Conservation (phyloP, 2,113 vertebrate genomes). For the Raphicerus campestris region DNA sequence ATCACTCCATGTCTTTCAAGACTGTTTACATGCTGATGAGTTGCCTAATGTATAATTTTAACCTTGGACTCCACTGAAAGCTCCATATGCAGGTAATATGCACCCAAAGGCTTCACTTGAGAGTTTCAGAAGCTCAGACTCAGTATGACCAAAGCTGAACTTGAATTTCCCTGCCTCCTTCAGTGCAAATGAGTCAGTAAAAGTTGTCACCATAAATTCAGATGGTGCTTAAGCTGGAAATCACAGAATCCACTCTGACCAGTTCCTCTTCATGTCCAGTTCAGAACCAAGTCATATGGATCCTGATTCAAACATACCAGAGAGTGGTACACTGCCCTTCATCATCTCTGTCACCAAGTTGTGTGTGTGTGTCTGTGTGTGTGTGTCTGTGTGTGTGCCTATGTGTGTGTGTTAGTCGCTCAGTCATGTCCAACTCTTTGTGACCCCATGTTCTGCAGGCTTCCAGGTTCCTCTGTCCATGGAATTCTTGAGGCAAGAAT, state of each 20-base stretch:
- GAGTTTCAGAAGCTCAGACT: neutral
- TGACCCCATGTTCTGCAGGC: neutral
- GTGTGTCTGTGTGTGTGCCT: neutral
- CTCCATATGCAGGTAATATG: neutral
- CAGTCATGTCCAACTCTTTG: neutral
- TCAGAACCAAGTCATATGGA: neutral
- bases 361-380: neutral
- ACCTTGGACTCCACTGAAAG: neutral
- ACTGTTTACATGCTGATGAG: neutral
- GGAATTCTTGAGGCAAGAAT: neutral
- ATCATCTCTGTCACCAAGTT: neutral
- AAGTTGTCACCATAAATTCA: neutral
- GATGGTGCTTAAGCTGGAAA: neutral
- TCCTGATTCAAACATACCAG: neutral
- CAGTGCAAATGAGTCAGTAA: neutral
- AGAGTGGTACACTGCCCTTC: neutral
- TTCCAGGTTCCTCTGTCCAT: neutral
- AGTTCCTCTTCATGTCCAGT: neutral
- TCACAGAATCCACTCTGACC: neutral
- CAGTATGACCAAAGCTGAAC: neutral
- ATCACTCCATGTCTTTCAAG: neutral
- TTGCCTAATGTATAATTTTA: neutral
- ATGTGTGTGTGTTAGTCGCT: fast-evolving
- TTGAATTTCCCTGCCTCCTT: neutral
- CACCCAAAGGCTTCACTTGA: neutral